phyloP scores from a whole-genome alignment of 2,797 vertebrate genomes.

The Monodelphis domestica region DNA sequence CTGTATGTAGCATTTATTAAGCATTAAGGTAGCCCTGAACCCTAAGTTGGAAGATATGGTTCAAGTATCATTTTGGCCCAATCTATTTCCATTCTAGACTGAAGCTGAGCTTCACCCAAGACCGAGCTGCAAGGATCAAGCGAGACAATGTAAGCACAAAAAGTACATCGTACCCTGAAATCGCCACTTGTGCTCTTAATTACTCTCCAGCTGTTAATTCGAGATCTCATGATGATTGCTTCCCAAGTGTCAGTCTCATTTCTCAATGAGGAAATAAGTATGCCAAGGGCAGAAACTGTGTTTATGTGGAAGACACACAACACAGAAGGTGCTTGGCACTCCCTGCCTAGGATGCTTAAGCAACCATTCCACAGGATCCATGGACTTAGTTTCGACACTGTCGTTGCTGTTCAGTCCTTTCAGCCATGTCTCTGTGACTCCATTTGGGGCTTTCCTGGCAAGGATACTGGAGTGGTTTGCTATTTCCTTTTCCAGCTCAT shows the following conservation, averaged over 20 bases:
- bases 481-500: no score
- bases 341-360: neutral
- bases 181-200: neutral
- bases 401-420: no score
- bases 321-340: no score
- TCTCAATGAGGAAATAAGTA: neutral
- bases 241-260: neutral
- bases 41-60: neutral
- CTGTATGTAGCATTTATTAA: neutral
- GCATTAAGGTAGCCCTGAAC: neutral
- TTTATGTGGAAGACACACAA: neutral
- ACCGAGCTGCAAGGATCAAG: neutral
- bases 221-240: neutral
- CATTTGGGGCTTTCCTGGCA: no score
- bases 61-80: neutral
- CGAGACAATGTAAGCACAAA: neutral
- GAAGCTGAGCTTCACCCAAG: neutral
- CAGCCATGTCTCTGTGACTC: no score
- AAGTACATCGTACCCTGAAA: neutral
- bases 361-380: neutral
- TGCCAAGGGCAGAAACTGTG: neutral
- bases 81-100: neutral
- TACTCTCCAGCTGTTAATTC: neutral
- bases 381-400: neutral
- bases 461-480: no score